phyloP scores from a whole-genome alignment of 2,797 vertebrate genomes.

The Pangasius sanitwongsei region DNA sequence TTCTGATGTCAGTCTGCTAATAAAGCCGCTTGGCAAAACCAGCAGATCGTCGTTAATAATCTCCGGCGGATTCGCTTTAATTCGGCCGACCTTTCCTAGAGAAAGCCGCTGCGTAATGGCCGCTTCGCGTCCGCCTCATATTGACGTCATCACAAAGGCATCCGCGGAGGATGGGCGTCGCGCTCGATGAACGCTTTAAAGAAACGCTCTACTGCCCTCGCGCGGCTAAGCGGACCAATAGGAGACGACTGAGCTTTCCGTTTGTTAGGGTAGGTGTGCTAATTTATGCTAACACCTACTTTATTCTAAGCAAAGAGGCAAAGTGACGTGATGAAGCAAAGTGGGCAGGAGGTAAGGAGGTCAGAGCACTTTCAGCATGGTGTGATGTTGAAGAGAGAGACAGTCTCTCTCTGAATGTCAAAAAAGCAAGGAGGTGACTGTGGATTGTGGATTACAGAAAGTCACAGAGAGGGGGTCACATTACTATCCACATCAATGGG shows the following conservation, averaged over 20 bases:
- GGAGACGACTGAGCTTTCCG: background rate
- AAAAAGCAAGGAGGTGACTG: no score
- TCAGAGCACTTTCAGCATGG: no score
- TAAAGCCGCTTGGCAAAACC: background rate
- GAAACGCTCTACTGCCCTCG: constrained; percentile 49
- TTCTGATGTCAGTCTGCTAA: background rate
- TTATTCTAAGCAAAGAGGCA: background rate
- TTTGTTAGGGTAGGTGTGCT: background rate
- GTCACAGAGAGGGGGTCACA: no score
- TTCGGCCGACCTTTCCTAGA: constrained; percentile 61
- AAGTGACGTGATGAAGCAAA: background rate
- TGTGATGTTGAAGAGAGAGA: no score
- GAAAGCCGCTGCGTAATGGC: constrained; percentile 68
- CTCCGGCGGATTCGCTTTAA: constrained; percentile 39
- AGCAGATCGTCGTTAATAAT: background rate
- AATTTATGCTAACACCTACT: background rate
- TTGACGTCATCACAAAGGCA: constrained; percentile 59
- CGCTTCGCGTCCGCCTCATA: constrained; percentile 53
- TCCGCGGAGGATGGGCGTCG: constrained; percentile 35
- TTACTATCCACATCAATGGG: no score
- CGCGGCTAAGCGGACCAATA: constrained; percentile 46
- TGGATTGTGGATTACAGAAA: no score
- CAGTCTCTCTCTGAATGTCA: no score
- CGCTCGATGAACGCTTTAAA: background rate
- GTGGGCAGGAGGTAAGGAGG: background rate